Conservation (phyloP, 2,797 vertebrate species). For the Pagetopsis macropterus region DNA sequence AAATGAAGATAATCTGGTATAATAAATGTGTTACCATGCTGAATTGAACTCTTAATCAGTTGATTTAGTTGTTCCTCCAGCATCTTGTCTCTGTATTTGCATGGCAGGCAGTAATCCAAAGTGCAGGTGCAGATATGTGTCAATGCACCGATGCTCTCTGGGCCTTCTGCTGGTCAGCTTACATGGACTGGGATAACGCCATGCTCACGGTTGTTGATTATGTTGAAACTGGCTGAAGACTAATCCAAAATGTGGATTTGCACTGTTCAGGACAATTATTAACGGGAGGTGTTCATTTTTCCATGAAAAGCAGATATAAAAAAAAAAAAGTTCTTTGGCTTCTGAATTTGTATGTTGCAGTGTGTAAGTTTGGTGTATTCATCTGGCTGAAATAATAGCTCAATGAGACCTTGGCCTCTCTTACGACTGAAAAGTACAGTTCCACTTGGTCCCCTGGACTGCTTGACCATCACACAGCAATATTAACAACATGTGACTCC, state of each 20-base stretch:
- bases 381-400: slow-evolving; percentile 11
- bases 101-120: slow-evolving; percentile 60
- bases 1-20: slow-evolving; percentile 33
- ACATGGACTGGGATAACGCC: slow-evolving; percentile 34
- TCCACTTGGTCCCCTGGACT: slow-evolving; percentile 46
- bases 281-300: slow-evolving; percentile 12
- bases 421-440: slow-evolving; percentile 2
- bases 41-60: slow-evolving; percentile 28
- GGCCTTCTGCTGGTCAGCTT: slow-evolving; percentile 34
- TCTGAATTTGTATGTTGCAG: slow-evolving; percentile 7
- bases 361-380: slow-evolving; percentile 29
- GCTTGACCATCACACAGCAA: slow-evolving; percentile 65
- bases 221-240: slow-evolving; percentile 10
- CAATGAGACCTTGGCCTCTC: slow-evolving; percentile 9
- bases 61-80: slow-evolving; percentile 23
- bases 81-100: slow-evolving; percentile 67
- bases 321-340: slow-evolving; percentile 2
- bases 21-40: slow-evolving; percentile 39
- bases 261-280: slow-evolving; percentile 2
- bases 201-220: slow-evolving; percentile 18
- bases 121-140: slow-evolving; percentile 47
- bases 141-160: slow-evolving; percentile 38
- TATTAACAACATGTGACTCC: slow-evolving; percentile 67
- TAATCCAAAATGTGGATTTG: slow-evolving; percentile 21
- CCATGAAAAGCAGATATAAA: slow-evolving; percentile 5